Base-by-base conservation (phyloP, 1,140 invertebrate species). In the Nomia melanderi region DNA sequence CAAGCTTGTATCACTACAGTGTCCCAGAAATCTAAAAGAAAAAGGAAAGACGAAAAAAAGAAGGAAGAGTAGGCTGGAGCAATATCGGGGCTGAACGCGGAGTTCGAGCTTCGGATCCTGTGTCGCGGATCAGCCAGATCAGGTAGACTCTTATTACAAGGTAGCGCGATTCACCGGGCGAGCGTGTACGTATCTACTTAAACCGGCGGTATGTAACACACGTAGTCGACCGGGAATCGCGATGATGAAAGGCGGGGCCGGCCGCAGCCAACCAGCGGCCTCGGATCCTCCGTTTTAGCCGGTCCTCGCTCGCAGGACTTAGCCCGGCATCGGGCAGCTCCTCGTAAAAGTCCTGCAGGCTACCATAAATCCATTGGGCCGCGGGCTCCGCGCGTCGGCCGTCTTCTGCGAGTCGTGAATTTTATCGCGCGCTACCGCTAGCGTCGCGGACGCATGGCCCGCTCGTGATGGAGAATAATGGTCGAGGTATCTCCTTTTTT, bases 231-330 rank as follows among this genome's bases (percentile, higher is more conserved):
- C 20, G 17, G 47, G 78, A 39, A 44, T 57, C 36, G 81, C 59
- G 81, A 83, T 78, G 81, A 83, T 70, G 78, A 84, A 84, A 85
- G 83, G 83, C 83, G 83, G 83, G 74, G 83, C 82, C 69, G 67
- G 65, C 57, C 25, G 11, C 65, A 74, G 71, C 83, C 83, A 85
- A 85, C 83, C 83, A 85, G 82, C 70, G 57, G 65, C 69, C 36
- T 57, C 67, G 78, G 79, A 84, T 85, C n/a, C 83, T 84, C 83
- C 83, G 78, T 84, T 84, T 84, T 81, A 76, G 78, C 82, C 67
- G 62, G 78, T 70, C 76, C n/a, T n/a, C n/a, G n/a, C n/a, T 66
- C 78, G 77, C 66, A 63, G 72, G 63, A 71, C 20, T 78, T 66
- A 66, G 31, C 62, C 64, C 60, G 23, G 70, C 44, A 60, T 25